These are phyloP conservation scores for Acipenser oxyrinchus DNA, from an alignment of 2,797 vertebrate species.

Conservation along the genomic window DNA sequence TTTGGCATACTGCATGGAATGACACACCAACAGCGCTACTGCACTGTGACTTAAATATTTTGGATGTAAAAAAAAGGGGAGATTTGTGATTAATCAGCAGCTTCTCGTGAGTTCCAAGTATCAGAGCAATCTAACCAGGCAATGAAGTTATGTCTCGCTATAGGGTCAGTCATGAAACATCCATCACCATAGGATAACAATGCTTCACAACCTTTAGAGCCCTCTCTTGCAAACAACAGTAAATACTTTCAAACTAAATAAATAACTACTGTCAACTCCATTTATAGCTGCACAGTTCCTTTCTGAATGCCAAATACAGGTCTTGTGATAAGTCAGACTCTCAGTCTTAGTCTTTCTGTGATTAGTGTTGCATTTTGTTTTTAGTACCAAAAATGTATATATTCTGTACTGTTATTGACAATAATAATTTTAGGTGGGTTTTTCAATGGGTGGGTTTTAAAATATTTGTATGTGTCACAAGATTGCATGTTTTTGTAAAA, in stretches of 20 bases:
- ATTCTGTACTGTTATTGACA: no score
- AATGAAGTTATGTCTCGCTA: conserved; percentile 75
- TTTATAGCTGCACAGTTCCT: conserved; percentile 53
- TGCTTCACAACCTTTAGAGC: conserved; percentile 66
- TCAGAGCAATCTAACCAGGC: conserved; percentile 72
- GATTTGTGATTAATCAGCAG: conserved; percentile 79
- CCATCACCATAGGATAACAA: conserved; percentile 68
- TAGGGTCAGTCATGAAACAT: conserved; percentile 65
- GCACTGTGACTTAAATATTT: conserved; percentile 68
- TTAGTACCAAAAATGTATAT: no score
- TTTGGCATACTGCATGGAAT: conserved; percentile 51
- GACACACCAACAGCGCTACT: conserved; percentile 56
- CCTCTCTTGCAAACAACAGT: conserved; percentile 60
- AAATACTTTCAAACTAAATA: conserved; percentile 71
- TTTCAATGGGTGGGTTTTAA: no score
- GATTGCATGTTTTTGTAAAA: no score
- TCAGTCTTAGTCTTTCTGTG: not conserved
- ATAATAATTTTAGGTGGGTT: no score
- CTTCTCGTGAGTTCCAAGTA: conserved; percentile 72
- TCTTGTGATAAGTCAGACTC: not conserved
- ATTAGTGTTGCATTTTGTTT: not conserved
- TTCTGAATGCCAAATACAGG: not conserved
- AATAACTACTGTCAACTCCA: conserved; percentile 63
- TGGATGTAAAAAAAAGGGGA: conserved; percentile 46
- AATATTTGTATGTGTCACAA: no score